Percentiles rank a stretch among this genome's conserved stretches.
phyloP scores from a whole-genome alignment of 2,888 invertebrate genomes.

The Flabesymbios commensalis region DNA sequence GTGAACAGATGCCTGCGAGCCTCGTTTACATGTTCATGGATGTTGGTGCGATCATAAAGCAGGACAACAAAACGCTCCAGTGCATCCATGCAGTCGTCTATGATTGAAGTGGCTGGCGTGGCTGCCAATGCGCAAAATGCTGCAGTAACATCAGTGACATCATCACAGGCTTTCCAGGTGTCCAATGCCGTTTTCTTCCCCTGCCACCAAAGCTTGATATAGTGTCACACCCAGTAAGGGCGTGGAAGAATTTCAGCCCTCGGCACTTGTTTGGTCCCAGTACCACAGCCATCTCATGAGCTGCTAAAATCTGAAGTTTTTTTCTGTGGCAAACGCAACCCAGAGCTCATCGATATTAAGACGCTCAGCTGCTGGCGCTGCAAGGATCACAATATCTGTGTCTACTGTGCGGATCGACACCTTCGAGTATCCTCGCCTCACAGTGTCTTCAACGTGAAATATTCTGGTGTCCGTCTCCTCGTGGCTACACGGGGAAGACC shows the following conservation, averaged over 20 bases:
- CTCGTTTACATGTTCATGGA: background rate
- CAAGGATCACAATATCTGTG: constrained; percentile 29
- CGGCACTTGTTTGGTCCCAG: constrained; percentile 18
- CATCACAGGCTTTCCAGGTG: constrained; percentile 10
- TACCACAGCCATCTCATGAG: constrained; percentile 19
- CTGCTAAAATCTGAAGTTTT: too few species aligned
- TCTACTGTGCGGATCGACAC: constrained; percentile 30
- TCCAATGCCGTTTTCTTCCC: constrained; percentile 7
- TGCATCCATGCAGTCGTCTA: constrained; percentile 14
- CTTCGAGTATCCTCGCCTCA: too few species aligned
- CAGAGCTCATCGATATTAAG: too few species aligned
- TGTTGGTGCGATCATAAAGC: too few species aligned
- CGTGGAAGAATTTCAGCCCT: constrained; percentile 22
- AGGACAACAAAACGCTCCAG: constrained; percentile 5
- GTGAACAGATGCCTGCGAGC: background rate
- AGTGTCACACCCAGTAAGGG: constrained; percentile 34
- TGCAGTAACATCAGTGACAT: too few species aligned
- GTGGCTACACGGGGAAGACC: constrained; percentile 10
- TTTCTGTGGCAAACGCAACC: too few species aligned
- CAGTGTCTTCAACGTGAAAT: constrained; percentile 25
- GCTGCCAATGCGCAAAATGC: constrained; percentile 1
- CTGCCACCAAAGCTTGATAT: constrained; percentile 15
- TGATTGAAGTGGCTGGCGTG: background rate
- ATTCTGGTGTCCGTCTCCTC: constrained; percentile 29
- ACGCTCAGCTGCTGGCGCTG: too few species aligned